phyloP scores from a whole-genome alignment of 2,113 vertebrate species.

The Aegithalos caudatus region DNA sequence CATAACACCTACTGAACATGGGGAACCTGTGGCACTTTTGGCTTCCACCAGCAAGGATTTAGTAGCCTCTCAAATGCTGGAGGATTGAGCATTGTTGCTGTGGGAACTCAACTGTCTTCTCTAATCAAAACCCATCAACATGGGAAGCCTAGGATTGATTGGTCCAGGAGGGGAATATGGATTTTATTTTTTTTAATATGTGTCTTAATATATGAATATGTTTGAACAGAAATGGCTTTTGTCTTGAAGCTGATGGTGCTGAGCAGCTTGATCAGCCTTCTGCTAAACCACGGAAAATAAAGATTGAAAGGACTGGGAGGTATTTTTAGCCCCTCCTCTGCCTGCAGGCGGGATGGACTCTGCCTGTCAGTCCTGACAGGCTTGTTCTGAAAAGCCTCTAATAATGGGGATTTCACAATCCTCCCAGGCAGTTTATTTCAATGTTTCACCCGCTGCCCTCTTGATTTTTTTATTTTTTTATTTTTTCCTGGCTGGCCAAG shows the following conservation, averaged over 20 bases:
- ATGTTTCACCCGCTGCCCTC: background rate
- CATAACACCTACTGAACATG: background rate
- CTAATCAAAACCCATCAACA: background rate
- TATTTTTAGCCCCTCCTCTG: conserved; percentile 23
- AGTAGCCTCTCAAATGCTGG: background rate
- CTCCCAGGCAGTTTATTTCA: background rate
- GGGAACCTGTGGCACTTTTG: accelerated
- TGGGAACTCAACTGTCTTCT: background rate
- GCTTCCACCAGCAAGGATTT: background rate
- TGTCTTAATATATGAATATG: background rate
- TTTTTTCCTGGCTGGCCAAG: background rate
- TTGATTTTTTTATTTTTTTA: background rate
- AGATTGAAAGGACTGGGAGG: background rate
- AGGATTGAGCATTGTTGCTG: background rate
- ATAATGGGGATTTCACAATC: conserved; percentile 3
- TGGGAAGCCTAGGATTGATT: background rate
- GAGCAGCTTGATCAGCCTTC: background rate
- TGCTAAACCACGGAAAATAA: background rate
- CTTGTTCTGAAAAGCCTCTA: background rate
- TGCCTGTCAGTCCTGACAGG: background rate
- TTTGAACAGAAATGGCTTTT: background rate
- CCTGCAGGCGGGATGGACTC: background rate
- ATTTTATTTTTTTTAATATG: background rate
- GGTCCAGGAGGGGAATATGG: background rate
- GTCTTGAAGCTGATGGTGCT: background rate